Conservation (phyloP, 2,888 invertebrate genomes). For the Sesia bembeciformis region DNA sequence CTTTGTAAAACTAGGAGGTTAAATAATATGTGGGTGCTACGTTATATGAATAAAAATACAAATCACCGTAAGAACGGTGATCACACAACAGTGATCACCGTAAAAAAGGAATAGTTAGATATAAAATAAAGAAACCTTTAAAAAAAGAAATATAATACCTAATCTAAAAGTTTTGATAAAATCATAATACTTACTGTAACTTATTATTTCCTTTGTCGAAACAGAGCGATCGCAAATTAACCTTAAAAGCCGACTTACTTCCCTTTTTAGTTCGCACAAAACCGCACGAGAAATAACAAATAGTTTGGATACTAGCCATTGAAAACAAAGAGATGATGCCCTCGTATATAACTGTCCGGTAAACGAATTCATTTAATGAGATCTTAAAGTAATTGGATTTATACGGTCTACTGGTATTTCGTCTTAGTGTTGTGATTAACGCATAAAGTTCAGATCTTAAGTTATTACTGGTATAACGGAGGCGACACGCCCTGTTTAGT, state of each 20-base stretch:
- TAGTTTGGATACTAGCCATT: constrained; percentile 64
- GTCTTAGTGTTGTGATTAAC: constrained; percentile 44
- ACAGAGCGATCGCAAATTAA: constrained; percentile 3
- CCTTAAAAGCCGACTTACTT: constrained; percentile 14
- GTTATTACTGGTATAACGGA: constrained; percentile 16
- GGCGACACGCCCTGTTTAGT: constrained; percentile 29
- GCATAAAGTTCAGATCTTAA: constrained; percentile 28
- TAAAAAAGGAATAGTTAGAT: too few species aligned
- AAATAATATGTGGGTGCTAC: too few species aligned
- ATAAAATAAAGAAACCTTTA: too few species aligned
- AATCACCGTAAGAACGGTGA: too few species aligned
- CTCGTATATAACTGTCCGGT: constrained; percentile 57
- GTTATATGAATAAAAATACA: too few species aligned
- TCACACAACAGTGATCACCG: too few species aligned
- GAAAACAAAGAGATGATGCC: constrained; percentile 53
- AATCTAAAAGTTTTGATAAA: too few species aligned
- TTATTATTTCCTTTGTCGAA: too few species aligned
- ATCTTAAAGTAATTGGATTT: constrained; percentile 67
- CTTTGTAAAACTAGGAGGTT: too few species aligned
- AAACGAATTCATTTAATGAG: constrained; percentile 66
- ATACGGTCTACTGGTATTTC: constrained; percentile 51
- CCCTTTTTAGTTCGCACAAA: constrained; percentile 34
- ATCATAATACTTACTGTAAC: too few species aligned
- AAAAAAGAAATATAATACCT: too few species aligned
- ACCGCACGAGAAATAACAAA: constrained; percentile 50